A percentile compares a stretch with the other conserved stretches of the same genome.
Conservation (phyloP, 2,888 invertebrate genomes). For the Phasia obesa region DNA sequence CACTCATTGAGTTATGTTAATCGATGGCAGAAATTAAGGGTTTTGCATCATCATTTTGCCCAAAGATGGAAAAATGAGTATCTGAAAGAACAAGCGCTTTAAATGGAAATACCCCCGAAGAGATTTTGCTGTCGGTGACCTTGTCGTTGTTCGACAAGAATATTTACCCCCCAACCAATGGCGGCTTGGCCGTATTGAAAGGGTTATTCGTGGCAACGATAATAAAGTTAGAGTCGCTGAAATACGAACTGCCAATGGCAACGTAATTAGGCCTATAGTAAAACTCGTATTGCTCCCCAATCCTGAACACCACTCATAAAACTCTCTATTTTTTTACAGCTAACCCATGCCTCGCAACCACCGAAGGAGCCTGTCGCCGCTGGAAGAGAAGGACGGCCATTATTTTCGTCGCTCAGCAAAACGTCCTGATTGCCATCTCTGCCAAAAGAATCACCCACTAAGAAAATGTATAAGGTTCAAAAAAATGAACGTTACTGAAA, state of each 20-base stretch:
- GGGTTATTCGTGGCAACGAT: not conserved
- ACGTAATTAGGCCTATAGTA: not conserved
- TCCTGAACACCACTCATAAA: not conserved
- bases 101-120: no score
- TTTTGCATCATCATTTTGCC: no score
- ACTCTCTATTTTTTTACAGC: not conserved
- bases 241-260: not conserved
- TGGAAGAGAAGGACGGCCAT: not conserved
- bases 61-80: no score
- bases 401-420: not conserved
- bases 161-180: slow-evolving; percentile 9
- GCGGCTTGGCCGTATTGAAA: slow-evolving; percentile 4
- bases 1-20: no score
- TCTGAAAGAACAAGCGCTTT: no score
- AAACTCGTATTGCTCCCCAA: not conserved
- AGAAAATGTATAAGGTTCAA: not conserved
- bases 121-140: no score
- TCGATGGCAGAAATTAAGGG: no score
- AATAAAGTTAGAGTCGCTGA: not conserved
- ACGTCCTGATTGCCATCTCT: not conserved
- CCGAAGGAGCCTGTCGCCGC: not conserved
- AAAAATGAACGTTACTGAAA: not conserved
- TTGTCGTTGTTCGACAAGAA: not conserved
- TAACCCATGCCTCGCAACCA: not conserved
- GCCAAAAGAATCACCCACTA: not conserved